phyloP scores from a whole-genome alignment of 2,888 invertebrate genomes.

The Melanophora roralis region DNA sequence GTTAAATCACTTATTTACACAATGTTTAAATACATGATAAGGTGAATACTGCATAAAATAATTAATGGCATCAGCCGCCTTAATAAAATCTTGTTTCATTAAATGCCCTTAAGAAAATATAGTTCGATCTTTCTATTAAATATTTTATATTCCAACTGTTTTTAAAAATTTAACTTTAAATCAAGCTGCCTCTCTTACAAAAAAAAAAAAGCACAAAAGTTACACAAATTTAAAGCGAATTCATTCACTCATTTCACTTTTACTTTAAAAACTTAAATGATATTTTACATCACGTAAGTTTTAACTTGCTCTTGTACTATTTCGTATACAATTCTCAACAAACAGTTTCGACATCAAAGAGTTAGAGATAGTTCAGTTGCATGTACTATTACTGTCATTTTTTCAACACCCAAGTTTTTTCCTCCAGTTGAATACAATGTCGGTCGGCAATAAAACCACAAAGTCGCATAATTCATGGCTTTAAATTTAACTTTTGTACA shows the following conservation, averaged over 20 bases:
- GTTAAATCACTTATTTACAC: too few species aligned
- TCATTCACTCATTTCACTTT: slow-evolving; percentile 16
- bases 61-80: too few species aligned
- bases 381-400: slow-evolving; percentile 39
- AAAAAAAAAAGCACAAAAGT: background rate
- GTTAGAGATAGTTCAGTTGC: slow-evolving; percentile 17
- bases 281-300: slow-evolving; percentile 6
- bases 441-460: slow-evolving; percentile 62
- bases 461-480: slow-evolving; percentile 61
- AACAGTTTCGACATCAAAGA: slow-evolving; percentile 43
- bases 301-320: background rate
- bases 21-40: too few species aligned
- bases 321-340: background rate
- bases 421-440: slow-evolving; percentile 22
- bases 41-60: too few species aligned
- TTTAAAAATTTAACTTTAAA: too few species aligned
- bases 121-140: too few species aligned
- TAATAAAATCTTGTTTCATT: too few species aligned
- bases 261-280: slow-evolving; percentile 21
- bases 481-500: slow-evolving; percentile 58
- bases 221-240: background rate
- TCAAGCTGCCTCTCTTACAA: too few species aligned
- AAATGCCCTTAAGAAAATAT: too few species aligned
- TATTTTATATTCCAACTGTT: too few species aligned
- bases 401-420: too few species aligned